These are phyloP conservation scores for Cheilosia vernalis DNA, from an alignment of 2,888 invertebrate genomes.

Conservation along the genomic window DNA sequence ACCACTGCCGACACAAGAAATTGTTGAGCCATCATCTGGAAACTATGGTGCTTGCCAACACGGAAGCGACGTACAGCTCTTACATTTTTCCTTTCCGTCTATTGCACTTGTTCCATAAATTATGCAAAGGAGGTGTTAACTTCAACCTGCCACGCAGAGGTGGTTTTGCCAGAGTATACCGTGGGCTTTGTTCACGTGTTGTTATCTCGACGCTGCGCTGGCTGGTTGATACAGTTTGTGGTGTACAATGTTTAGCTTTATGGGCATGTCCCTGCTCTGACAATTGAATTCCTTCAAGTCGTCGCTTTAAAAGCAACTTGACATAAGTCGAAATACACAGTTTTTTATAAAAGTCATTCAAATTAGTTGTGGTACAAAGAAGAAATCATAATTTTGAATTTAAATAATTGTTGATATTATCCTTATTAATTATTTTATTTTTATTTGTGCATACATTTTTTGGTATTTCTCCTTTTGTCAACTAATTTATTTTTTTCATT, in stretches of 20 bases:
- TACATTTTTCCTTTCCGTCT: slow-evolving; percentile 31
- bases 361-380: too few species aligned
- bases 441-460: too few species aligned
- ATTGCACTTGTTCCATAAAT: slow-evolving; percentile 39
- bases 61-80: slow-evolving; percentile 17
- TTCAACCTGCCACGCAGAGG: slow-evolving; percentile 11
- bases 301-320: too few species aligned
- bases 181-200: background rate
- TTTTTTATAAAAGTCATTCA: too few species aligned
- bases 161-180: background rate
- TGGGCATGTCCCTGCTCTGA: background rate
- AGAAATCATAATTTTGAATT: too few species aligned
- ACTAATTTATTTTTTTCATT: too few species aligned
- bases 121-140: slow-evolving; percentile 41
- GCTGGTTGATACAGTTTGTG: background rate
- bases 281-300: slow-evolving; percentile 19
- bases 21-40: slow-evolving; percentile 32
- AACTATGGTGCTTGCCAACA: slow-evolving; percentile 28
- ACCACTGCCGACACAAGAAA: slow-evolving; percentile 12
- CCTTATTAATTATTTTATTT: too few species aligned
- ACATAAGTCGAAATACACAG: too few species aligned
- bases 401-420: too few species aligned
- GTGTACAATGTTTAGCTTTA: slow-evolving; percentile 20
- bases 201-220: background rate
- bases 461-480: too few species aligned